Evolutionary conservation across 2,797 vertebrate genomes (phyloP).

Genomic region (Parotocinclus haroldoi): DNA sequence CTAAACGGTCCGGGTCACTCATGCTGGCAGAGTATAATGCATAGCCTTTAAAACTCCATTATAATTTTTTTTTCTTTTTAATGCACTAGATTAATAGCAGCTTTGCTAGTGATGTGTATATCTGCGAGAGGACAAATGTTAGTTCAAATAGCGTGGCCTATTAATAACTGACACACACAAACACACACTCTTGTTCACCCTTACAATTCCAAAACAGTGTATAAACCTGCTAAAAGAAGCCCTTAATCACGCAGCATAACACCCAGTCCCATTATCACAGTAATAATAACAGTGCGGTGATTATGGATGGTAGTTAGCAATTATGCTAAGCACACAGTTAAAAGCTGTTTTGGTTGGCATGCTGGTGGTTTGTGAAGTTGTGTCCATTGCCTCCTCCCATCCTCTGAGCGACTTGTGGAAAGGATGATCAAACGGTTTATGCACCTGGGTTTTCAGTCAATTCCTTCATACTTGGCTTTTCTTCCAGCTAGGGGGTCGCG

Average conservation of each 20-base stretch:
- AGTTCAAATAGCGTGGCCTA: background rate
- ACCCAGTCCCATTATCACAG: slow-evolving; percentile 10
- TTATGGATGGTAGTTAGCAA: slow-evolving; percentile 23
- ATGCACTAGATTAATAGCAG: too few relatives aligned
- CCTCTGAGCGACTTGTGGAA: background rate
- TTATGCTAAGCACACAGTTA: slow-evolving; percentile 6
- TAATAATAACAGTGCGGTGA: slow-evolving; percentile 2
- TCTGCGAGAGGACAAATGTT: too few relatives aligned
- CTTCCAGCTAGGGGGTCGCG: slow-evolving; percentile 32
- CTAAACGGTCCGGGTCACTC: too few relatives aligned
- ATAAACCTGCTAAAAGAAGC: too few relatives aligned
- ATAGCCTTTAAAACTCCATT: too few relatives aligned
- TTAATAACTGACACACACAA: slow-evolving; percentile 4
- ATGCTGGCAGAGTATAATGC: too few relatives aligned
- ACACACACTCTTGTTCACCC: background rate
- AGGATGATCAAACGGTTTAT: too few relatives aligned
- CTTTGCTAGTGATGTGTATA: too few relatives aligned
- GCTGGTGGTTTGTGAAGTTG: background rate
- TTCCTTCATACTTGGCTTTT: slow-evolving; percentile 9
- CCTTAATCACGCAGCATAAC: background rate
- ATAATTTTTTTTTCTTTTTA: too few relatives aligned
- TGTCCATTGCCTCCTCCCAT: background rate
- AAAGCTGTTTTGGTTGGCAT: slow-evolving; percentile 41
- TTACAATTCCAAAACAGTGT: too few relatives aligned
- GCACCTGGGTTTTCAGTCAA: slow-evolving; percentile 29